Evolutionary conservation across 2,797 vertebrate species (phyloP).

Genomic region (Synanceia verrucosa): DNA sequence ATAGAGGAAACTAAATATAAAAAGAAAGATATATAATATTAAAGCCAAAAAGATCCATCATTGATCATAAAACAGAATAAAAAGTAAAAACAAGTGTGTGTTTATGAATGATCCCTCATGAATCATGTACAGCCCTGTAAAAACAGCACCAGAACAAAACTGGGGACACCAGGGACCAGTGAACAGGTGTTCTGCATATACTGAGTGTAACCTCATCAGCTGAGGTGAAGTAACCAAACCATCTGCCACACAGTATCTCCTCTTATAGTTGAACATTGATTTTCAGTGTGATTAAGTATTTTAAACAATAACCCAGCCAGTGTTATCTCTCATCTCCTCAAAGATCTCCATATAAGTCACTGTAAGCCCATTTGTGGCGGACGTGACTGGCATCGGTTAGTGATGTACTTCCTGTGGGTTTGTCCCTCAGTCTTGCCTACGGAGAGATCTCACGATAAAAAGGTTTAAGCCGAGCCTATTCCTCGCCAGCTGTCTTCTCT

Average conservation of each 20-base stretch:
- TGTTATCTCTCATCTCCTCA: not conserved
- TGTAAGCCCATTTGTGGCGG: conserved; percentile 48
- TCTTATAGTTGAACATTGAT: not conserved
- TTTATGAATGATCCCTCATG: conserved; percentile 7
- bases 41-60: not conserved
- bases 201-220: conserved; percentile 40
- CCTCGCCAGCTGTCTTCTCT: conserved; percentile 72
- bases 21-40: no score
- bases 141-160: conserved; percentile 50
- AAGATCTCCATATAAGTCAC: conserved; percentile 73
- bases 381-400: conserved; percentile 61
- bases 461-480: conserved; percentile 57
- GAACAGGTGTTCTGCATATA: conserved; percentile 68
- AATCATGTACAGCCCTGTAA: conserved; percentile 22
- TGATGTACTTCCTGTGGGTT: conserved; percentile 79
- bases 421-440: conserved; percentile 67
- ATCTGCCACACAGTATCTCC: conserved; percentile 41
- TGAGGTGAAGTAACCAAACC: conserved; percentile 55
- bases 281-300: not conserved
- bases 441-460: conserved; percentile 79
- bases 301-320: not conserved
- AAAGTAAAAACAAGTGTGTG: not conserved
- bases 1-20: no score
- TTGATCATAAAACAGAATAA: not conserved
- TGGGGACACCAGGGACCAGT: conserved; percentile 27